Evolutionary conservation across 2,888 invertebrate species (phyloP), one percentile per base, ranked within the genome.

Genomic region (Yponomeuta malinellus): DNA sequence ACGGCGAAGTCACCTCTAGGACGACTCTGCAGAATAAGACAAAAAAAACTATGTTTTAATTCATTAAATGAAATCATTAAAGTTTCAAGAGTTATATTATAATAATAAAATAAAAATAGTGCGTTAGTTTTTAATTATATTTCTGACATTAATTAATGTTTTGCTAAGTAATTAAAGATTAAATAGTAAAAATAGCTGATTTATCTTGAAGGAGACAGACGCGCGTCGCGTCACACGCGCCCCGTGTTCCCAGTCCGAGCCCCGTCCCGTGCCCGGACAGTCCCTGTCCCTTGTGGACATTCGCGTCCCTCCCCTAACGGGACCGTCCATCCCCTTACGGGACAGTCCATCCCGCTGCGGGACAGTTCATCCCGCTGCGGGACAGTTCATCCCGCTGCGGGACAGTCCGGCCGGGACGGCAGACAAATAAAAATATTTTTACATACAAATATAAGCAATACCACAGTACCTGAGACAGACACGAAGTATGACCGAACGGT

Each of bases 71-170:
- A 85, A 83, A 83, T 78, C 83, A 66, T 70, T 70, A 71, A 71
- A 29, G 71, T 71, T 67, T 71, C 64, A 63, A 71, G 33, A 90
- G 87, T 87, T 90, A 88, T 89, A 88, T 15, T 59, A 59, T 59
- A 15, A 59, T 59, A 59, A 59, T 59, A 15, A 59, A 59, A 59
- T 59, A 59, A 59, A 59, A 59, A 88, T 89, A 89, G 89, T 90
- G 83, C 84, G 89, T 88, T 43, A 90, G 89, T 89, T 87, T 90
- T 90, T 90, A 90, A 90, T 90, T 88, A 89, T 90, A 90, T 90
- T 88, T 88, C 90, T 87, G 90, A 89, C 89, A 89, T 89, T 90
- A 70, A 71, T 89, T 89, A 85, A 90, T 89, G 90, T 91, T 90
- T 89, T 89, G 88, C 90, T 89, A 85, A 59, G 12, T 59, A 59